Percentiles rank a stretch among this genome's conserved stretches.
Evolutionary conservation across 1,140 invertebrate genomes (phyloP).

Genomic region (Diprion similis): DNA sequence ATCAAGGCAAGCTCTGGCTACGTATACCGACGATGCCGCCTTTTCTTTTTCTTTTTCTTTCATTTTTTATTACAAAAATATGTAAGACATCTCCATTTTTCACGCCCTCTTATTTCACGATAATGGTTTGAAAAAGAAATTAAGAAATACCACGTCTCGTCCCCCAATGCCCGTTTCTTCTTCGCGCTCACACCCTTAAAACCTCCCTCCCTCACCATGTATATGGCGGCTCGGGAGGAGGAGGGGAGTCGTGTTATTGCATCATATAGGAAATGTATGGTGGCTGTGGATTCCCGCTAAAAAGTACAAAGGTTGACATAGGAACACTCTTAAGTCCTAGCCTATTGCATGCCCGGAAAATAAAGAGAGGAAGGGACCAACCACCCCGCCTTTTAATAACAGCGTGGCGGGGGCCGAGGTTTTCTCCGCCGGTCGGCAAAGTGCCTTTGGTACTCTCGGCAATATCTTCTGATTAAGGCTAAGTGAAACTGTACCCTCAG

Average conservation of each 20-base stretch:
- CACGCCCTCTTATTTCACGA: neutral
- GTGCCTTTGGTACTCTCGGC: slow-evolving; percentile 58
- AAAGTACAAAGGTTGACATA: slow-evolving; percentile 54
- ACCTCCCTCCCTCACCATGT: neutral
- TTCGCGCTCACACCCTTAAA: too few species aligned
- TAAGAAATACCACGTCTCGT: slow-evolving; percentile 36
- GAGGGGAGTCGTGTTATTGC: slow-evolving; percentile 24
- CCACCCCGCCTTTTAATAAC: slow-evolving; percentile 57
- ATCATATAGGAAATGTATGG: slow-evolving; percentile 43
- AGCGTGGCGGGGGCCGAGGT: slow-evolving; percentile 42
- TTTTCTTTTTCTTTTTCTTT: too few species aligned
- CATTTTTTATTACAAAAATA: neutral
- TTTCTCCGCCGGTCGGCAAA: slow-evolving; percentile 52
- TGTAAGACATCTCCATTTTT: slow-evolving; percentile 1
- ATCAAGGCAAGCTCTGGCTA: too few species aligned
- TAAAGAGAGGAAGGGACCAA: slow-evolving; percentile 34
- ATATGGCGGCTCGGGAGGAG: neutral
- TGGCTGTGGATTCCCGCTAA: slow-evolving; percentile 47
- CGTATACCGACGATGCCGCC: too few species aligned
- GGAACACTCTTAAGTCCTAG: slow-evolving; percentile 46
- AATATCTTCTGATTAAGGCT: slow-evolving; percentile 63
- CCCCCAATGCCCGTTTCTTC: slow-evolving; percentile 2
- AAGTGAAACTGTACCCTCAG: slow-evolving; percentile 58
- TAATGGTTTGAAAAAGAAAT: slow-evolving; percentile 29
- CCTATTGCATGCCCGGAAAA: neutral